Percentiles rank a stretch among this genome's conserved stretches.
Conservation (phyloP, 2,797 vertebrate genomes). For the Tragelaphus oryx region DNA sequence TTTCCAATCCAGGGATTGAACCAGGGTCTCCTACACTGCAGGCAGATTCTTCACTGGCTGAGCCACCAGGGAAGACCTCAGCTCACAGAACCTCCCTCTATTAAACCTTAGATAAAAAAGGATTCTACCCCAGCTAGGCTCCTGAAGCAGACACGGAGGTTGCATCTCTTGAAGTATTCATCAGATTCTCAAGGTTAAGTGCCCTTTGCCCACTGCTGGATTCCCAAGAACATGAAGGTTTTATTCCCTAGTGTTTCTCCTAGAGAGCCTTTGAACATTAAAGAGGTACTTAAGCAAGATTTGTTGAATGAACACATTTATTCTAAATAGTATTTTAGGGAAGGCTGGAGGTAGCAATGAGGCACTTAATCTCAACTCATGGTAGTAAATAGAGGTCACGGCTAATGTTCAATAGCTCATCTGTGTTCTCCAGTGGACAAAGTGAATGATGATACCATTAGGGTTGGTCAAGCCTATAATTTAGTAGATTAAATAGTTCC, state of each 20-base stretch:
- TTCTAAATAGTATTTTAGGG: conserved; percentile 7
- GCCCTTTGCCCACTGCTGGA: neutral
- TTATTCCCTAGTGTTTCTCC: neutral
- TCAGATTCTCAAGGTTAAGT: neutral
- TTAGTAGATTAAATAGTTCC: neutral
- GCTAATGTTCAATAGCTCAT: neutral
- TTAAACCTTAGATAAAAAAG: neutral
- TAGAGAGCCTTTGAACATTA: neutral
- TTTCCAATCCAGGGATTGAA: neutral
- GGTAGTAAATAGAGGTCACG: neutral
- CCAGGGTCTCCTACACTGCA: neutral
- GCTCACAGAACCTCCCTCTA: neutral
- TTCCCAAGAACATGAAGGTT: neutral
- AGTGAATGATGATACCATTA: neutral
- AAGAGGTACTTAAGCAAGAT: neutral
- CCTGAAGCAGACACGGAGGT: neutral
- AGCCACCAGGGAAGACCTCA: neutral
- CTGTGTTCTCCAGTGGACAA: neutral
- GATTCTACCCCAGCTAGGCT: neutral
- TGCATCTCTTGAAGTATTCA: neutral
- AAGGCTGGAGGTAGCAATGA: conserved; percentile 5
- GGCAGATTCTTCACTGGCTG: neutral
- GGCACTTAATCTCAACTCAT: neutral
- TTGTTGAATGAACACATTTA: conserved; percentile 21
- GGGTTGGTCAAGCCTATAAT: neutral